Evolutionary conservation across 2,113 vertebrate genomes (phyloP), one percentile per base, ranked within the genome.

Genomic region (Corvus cornix): DNA sequence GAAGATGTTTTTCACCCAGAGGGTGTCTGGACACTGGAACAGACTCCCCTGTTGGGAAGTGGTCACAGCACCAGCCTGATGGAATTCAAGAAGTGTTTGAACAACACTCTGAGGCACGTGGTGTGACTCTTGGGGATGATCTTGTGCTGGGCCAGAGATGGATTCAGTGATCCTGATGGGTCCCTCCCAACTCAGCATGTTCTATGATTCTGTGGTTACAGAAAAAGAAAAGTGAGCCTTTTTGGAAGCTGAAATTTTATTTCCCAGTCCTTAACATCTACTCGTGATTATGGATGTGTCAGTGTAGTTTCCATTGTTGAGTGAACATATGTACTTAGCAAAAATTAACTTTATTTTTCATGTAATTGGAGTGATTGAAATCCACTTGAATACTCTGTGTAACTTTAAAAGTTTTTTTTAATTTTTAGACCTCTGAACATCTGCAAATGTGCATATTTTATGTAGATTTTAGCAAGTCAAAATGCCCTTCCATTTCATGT

Each of bases 31-130:
- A 14, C 27, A 22, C 58, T 33, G 27, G 13, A 11, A 27, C 4
- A 22, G 37, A 21, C 21, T 84, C 3, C 27, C 13, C 14, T 27
- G 37, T 37, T 37, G 39, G 18, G 14, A 9, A 46, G 41, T 18
- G 18, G 28, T 55, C n/a, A 18, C 28, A 35, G 44, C 44, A 31
- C 16, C 35, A 46, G 20, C 43, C 31, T 43, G 43, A 9, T 7
- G 6, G 35, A 58, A 10, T 2, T 44, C 37, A 44, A 10, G 26
- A 31, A 31, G 2, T 9, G 4, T 76, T 86, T 68, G 24, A 6
- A 35, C 26, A 20, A 2, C 3, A 0, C 22, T 59, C 17, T 31
- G 5, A 1, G 31, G 7, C 5, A 8, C 5, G 3, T 2, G 19
- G 5, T 52, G 37, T 59, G 21, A 22, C 3, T 33, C 26, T 33